These are phyloP conservation scores for Diarsia rubi DNA, from an alignment of 2,888 invertebrate species.

Conservation along the genomic window DNA sequence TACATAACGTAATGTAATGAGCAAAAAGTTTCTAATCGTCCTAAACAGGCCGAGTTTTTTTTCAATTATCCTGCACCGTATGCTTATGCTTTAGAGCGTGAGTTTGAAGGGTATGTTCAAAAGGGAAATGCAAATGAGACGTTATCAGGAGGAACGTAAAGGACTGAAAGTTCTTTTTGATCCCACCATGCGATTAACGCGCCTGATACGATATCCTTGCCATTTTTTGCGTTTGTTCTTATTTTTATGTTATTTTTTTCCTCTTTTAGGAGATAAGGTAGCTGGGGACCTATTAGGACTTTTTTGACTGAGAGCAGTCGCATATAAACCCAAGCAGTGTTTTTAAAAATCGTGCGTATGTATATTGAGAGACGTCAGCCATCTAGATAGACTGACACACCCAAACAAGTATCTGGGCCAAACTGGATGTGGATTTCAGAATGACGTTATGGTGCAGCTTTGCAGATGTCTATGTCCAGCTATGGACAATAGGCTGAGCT, in stretches of 20 bases:
- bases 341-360: neutral
- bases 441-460: neutral
- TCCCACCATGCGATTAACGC: conserved; percentile 58
- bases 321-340: neutral
- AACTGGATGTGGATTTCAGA: neutral
- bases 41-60: neutral
- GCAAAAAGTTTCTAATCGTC: neutral
- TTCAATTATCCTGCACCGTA: neutral
- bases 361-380: neutral
- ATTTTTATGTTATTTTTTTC: conserved; percentile 5
- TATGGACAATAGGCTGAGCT: neutral
- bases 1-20: neutral
- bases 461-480: neutral
- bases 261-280: conserved; percentile 9
- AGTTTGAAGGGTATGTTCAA: conserved; percentile 43
- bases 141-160: conserved; percentile 47
- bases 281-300: neutral
- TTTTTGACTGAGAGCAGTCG: neutral
- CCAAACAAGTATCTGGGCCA: neutral
- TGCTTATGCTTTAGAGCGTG: conserved; percentile 35
- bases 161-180: conserved; percentile 59
- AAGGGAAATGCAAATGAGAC: conserved; percentile 66
- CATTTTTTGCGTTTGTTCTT: conserved; percentile 49
- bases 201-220: conserved; percentile 42
- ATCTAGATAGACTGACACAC: neutral